Conservation (phyloP, 2,888 invertebrate species). For the Apamea monoglypha region DNA sequence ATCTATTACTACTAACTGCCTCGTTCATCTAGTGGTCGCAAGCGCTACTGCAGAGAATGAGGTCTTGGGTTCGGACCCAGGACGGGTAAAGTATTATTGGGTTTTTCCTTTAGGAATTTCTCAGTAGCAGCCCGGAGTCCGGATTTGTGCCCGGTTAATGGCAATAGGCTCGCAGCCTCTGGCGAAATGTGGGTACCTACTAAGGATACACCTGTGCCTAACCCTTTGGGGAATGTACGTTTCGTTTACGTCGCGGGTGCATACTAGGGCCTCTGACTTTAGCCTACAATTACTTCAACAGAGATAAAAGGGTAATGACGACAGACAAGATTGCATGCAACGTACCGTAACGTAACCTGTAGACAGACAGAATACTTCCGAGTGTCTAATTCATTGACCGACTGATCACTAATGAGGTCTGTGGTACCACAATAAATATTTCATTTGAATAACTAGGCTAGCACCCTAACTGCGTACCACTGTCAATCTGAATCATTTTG, state of each 20-base stretch:
- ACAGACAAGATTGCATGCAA: neutral
- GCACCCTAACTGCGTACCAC: neutral
- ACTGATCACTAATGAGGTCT: conserved; percentile 15
- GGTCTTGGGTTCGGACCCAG: neutral
- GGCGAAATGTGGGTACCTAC: neutral
- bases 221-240: neutral
- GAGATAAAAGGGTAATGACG: neutral
- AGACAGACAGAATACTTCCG: conserved; percentile 12
- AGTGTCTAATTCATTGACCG: conserved; percentile 17
- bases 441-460: conserved; percentile 23
- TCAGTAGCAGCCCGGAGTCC: neutral
- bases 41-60: neutral
- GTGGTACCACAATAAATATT: conserved; percentile 39
- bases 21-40: neutral
- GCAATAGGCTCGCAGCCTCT: neutral
- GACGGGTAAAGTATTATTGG: neutral
- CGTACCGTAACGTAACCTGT: neutral
- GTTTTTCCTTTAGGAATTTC: neutral
- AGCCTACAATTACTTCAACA: neutral
- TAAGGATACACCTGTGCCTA: neutral
- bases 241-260: neutral
- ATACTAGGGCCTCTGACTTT: neutral
- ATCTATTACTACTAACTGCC: neutral
- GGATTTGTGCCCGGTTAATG: neutral
- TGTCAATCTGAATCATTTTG: neutral